Percentiles rank a stretch among this genome's conserved stretches.
phyloP scores from a whole-genome alignment of 2,888 invertebrate genomes.

The Patella depressa region DNA sequence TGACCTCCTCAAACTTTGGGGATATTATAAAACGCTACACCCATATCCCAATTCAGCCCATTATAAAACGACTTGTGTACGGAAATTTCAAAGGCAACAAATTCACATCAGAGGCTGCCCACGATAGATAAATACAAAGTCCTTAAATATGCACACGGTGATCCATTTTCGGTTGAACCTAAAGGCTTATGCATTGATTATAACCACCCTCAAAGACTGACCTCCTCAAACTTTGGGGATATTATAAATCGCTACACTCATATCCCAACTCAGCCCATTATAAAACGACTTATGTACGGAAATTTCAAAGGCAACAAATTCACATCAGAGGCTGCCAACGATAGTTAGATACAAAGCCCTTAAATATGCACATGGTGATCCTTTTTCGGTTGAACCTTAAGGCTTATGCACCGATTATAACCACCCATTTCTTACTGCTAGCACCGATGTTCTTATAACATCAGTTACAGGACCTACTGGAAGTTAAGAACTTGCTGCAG shows the following conservation, averaged over 20 bases:
- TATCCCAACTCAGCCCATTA: not conserved
- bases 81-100: not conserved
- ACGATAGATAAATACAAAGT: not conserved
- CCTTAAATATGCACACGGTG: not conserved
- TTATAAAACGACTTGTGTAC: not conserved
- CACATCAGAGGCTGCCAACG: not conserved
- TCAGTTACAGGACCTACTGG: not conserved
- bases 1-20: slow-evolving; percentile 31
- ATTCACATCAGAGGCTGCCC: not conserved
- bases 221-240: slow-evolving; percentile 30
- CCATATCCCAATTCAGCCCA: not conserved
- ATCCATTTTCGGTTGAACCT: not conserved
- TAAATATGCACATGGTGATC: not conserved
- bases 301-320: not conserved
- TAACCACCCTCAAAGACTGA: no score
- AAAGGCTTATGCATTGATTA: no score
- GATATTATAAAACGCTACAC: slow-evolving; percentile 17
- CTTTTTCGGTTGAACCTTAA: not conserved
- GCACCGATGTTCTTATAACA: slow-evolving; percentile 6
- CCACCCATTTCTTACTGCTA: slow-evolving; percentile 14
- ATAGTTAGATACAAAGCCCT: not conserved
- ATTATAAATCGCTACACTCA: slow-evolving; percentile 10
- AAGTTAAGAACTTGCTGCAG: slow-evolving; percentile 13
- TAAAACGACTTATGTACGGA: not conserved
- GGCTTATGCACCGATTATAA: not conserved